These are phyloP conservation scores for Leucophenga maculata DNA, from an alignment of 2,888 invertebrate species.

Conservation along the genomic window DNA sequence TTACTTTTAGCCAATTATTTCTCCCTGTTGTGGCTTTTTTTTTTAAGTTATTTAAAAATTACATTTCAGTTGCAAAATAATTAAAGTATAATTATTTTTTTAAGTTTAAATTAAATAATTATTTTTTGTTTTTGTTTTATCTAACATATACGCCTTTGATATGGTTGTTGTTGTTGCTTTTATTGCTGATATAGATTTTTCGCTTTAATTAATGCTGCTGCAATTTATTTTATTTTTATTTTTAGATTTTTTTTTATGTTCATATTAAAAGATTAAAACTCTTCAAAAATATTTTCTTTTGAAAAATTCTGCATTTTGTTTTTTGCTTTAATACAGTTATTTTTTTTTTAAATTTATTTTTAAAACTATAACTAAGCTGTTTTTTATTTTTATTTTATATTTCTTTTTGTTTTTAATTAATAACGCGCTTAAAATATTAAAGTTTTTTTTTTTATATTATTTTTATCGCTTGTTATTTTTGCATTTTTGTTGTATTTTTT, in stretches of 20 bases:
- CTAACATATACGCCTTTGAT: constrained; percentile 66
- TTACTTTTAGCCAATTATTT: not conserved
- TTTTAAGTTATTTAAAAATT: not conserved
- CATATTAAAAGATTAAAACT: constrained; percentile 52
- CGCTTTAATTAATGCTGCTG: constrained; percentile 8
- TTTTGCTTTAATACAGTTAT: constrained; percentile 29
- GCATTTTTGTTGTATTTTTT: not conserved
- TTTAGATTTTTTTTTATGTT: constrained; percentile 41
- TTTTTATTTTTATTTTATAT: constrained; percentile 51
- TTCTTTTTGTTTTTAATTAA: constrained; percentile 52
- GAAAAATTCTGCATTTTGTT: constrained; percentile 54
- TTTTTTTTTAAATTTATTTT: constrained; percentile 9
- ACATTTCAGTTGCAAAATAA: constrained; percentile 19
- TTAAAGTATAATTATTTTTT: constrained; percentile 39
- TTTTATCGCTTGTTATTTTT: not conserved
- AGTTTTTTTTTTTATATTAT: not conserved
- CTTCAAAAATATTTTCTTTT: constrained; percentile 65
- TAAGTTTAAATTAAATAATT: constrained; percentile 34
- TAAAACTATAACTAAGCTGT: constrained; percentile 23
- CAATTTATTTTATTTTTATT: constrained; percentile 34
- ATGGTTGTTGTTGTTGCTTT: constrained; percentile 69
- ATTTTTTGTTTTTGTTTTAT: constrained; percentile 37
- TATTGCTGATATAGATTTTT: constrained; percentile 65
- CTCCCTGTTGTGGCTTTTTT: constrained; percentile 6
- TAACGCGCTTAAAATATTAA: constrained; percentile 10